phyloP scores from a whole-genome alignment of 2,113 vertebrate species.

The Oreochromis tanganicae region DNA sequence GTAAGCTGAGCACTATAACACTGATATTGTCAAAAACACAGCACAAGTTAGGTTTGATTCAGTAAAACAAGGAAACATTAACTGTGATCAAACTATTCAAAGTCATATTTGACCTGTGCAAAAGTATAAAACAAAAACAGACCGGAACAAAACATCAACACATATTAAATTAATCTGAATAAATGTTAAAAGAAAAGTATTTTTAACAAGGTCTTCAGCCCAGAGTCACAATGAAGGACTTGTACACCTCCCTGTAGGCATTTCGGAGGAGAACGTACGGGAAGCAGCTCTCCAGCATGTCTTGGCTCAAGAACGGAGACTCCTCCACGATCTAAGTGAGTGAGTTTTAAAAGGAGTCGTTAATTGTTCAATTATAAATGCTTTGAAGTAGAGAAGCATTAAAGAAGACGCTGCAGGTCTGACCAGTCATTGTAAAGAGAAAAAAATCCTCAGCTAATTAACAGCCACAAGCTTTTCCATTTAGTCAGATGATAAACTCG shows the following conservation, averaged over 20 bases:
- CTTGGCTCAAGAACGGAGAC: slow-evolving; percentile 84
- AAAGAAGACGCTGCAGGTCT: background rate
- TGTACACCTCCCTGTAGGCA: slow-evolving; percentile 85
- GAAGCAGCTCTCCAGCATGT: slow-evolving; percentile 90
- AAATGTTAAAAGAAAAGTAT: background rate
- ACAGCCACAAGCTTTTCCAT: background rate
- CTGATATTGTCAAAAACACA: background rate
- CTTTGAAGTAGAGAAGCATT: background rate
- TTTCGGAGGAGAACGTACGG: slow-evolving; percentile 89
- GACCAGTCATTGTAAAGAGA: background rate
- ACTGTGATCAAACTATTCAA: background rate
- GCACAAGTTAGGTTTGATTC: background rate
- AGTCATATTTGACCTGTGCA: background rate
- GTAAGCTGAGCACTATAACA: background rate
- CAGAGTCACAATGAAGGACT: slow-evolving; percentile 61
- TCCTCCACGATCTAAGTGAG: slow-evolving; percentile 81
- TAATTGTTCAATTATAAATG: background rate
- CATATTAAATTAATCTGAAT: background rate
- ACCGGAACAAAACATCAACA: background rate
- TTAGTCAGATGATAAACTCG: background rate
- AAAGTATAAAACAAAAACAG: background rate
- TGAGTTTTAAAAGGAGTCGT: background rate
- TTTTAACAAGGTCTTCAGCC: slow-evolving; percentile 38
- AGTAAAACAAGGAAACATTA: background rate
- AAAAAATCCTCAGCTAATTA: background rate